Conservation (phyloP, 2,888 invertebrate genomes). For the Tuta absoluta region DNA sequence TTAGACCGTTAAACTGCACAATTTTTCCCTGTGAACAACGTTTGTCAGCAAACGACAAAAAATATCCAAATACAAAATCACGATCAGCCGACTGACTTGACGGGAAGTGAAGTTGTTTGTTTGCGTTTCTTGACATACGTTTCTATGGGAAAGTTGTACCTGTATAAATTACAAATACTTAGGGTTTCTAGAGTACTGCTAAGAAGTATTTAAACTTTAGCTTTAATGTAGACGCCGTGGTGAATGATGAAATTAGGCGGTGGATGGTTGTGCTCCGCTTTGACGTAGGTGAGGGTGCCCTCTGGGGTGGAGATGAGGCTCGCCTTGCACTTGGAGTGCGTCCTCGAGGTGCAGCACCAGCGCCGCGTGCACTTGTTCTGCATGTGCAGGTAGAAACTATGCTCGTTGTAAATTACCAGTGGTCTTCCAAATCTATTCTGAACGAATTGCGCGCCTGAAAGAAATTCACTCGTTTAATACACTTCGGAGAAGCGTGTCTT, state of each 20-base stretch:
- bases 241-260: conserved; percentile 16
- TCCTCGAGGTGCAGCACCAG: conserved; percentile 18
- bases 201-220: not conserved
- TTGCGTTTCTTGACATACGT: too few relatives aligned
- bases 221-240: conserved; percentile 18
- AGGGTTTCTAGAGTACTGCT: too few relatives aligned
- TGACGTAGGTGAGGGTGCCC: not conserved
- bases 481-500: too few relatives aligned
- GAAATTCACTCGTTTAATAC: not conserved
- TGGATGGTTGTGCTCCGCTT: conserved; percentile 18
- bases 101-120: too few relatives aligned
- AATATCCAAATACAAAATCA: too few relatives aligned
- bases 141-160: too few relatives aligned
- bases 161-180: too few relatives aligned
- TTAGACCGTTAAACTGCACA: too few relatives aligned
- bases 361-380: not conserved
- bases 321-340: conserved; percentile 12
- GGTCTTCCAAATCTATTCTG: conserved; percentile 3
- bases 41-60: too few relatives aligned
- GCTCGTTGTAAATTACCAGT: not conserved
- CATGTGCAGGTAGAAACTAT: not conserved
- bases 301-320: not conserved
- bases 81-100: too few relatives aligned
- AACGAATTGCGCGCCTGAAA: not conserved
- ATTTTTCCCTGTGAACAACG: too few relatives aligned